Evolutionary conservation across 2,113 vertebrate genomes (phyloP).

Genomic region (Etia nguti): DNA sequence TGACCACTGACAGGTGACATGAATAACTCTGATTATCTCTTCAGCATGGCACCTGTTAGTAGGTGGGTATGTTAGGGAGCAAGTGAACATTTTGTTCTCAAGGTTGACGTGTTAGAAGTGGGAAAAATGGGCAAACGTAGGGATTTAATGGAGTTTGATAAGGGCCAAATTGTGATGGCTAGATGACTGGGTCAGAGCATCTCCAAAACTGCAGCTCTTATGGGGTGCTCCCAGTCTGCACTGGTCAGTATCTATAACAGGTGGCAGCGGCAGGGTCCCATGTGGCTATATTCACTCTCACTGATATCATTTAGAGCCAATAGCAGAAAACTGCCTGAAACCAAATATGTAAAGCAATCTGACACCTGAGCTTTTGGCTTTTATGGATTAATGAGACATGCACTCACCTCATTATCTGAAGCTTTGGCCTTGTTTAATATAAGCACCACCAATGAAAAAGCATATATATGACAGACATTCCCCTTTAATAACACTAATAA

Average conservation of each 20-base stretch:
- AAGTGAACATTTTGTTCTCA: neutral
- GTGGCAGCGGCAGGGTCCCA: neutral
- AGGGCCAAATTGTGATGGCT: neutral
- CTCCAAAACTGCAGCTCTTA: neutral
- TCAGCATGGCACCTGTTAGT: neutral
- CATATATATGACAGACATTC: neutral
- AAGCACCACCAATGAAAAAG: neutral
- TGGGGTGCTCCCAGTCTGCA: neutral
- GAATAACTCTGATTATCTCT: neutral
- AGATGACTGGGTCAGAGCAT: too few relatives aligned
- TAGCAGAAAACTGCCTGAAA: neutral
- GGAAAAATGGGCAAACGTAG: neutral
- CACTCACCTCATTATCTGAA: neutral
- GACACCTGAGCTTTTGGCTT: neutral
- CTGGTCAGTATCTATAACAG: neutral
- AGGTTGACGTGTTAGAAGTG: neutral
- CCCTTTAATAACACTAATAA: neutral
- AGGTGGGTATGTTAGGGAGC: neutral
- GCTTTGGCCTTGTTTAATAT: neutral
- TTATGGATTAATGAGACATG: neutral
- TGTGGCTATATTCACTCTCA: neutral
- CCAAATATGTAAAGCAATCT: neutral
- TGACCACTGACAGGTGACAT: neutral
- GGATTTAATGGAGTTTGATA: neutral
- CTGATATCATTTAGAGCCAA: neutral